A percentile compares a stretch with the other conserved stretches of the same genome.
Evolutionary conservation across 2,888 invertebrate species (phyloP).

Genomic region (Apoda limacodes): DNA sequence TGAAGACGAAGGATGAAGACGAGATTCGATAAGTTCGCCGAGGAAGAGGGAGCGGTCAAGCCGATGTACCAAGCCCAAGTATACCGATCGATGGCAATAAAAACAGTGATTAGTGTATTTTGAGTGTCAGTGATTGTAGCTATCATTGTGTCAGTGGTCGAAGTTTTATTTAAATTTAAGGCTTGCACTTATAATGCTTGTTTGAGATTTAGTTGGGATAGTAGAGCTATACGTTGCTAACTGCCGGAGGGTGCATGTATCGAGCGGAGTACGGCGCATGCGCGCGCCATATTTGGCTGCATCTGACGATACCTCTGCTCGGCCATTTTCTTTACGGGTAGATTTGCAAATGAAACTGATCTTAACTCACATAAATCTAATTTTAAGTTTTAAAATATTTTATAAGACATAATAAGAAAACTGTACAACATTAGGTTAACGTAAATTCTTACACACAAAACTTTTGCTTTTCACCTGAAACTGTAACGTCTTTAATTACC

Average conservation of each 20-base stretch:
- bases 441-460: no score
- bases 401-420: no score
- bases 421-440: no score
- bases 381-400: no score
- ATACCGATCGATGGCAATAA: conserved; percentile 11
- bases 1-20: conserved; percentile 5
- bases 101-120: conserved; percentile 15
- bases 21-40: no score
- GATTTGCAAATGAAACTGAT: no score
- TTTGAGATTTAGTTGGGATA: conserved; percentile 13
- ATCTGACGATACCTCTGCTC: conserved; percentile 32
- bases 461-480: no score
- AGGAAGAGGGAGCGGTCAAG: conserved; percentile 17
- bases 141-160: neutral
- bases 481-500: no score
- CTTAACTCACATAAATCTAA: no score
- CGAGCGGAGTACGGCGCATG: conserved; percentile 59
- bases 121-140: neutral
- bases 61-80: conserved; percentile 12
- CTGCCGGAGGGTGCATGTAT: conserved; percentile 55
- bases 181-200: no score
- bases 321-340: conserved; percentile 52
- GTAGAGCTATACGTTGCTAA: conserved; percentile 36
- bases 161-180: no score
- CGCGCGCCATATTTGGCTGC: conserved; percentile 55